These are phyloP conservation scores for Tinea pellionella DNA, from an alignment of 2,888 invertebrate species.

Conservation along the genomic window DNA sequence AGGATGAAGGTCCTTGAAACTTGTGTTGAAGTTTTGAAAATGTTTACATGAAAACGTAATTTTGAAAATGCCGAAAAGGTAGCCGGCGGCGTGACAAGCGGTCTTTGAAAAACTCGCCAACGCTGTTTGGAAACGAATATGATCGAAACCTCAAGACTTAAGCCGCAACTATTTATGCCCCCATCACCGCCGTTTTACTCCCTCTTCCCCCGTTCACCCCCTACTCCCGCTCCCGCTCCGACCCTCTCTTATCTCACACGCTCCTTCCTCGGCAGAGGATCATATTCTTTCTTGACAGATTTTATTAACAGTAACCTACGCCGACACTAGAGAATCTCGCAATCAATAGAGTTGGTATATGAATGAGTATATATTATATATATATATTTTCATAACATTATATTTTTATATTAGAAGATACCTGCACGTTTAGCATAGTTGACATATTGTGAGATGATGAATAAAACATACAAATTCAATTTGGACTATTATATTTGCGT, in stretches of 20 bases:
- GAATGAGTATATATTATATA: no score
- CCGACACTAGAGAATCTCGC: not conserved
- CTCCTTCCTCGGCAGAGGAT: not conserved
- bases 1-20: slow-evolving; percentile 78
- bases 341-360: not conserved
- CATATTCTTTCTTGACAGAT: not conserved
- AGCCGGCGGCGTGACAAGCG: slow-evolving; percentile 23
- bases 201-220: not conserved
- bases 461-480: not conserved
- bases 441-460: not conserved
- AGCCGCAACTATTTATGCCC: not conserved
- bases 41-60: slow-evolving; percentile 35
- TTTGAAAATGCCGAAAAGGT: slow-evolving; percentile 54
- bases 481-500: not conserved
- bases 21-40: slow-evolving; percentile 69
- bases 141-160: slow-evolving; percentile 5
- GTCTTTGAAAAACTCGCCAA: slow-evolving; percentile 20
- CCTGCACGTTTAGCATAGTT: not conserved
- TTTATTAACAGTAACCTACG: not conserved
- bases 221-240: not conserved
- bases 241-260: not conserved
- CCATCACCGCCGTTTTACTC: not conserved
- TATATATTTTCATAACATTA: not conserved
- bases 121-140: slow-evolving; percentile 7
- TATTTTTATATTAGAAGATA: not conserved